Conservation (phyloP, 2,797 vertebrate species). For the Luscinia luscinia region DNA sequence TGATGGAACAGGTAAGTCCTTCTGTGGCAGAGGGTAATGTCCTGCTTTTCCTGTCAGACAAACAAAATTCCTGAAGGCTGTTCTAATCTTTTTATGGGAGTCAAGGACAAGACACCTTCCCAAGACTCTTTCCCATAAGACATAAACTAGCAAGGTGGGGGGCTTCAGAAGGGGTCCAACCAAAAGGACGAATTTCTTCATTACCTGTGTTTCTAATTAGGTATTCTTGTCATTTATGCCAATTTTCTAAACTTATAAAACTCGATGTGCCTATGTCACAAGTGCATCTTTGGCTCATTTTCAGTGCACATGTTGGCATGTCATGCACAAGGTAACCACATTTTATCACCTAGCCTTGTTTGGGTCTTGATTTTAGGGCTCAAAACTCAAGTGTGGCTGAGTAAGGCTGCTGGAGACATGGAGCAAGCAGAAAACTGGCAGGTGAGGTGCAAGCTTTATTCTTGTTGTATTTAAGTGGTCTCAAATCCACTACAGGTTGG, state of each 20-base stretch:
- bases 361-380: neutral
- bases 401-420: neutral
- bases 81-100: neutral
- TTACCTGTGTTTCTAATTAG: neutral
- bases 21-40: neutral
- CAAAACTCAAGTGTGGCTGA: neutral
- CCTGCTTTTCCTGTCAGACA: neutral
- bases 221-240: neutral
- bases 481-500: neutral
- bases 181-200: neutral
- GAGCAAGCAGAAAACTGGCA: neutral
- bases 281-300: rapidly evolving
- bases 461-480: neutral
- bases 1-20: neutral
- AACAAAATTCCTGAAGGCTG: neutral
- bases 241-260: neutral
- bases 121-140: neutral
- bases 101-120: neutral
- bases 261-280: rapidly evolving
- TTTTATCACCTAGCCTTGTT: neutral
- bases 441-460: neutral
- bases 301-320: rapidly evolving
- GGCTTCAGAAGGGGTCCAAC: neutral
- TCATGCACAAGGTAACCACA: rapidly evolving
- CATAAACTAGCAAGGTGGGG: too few species aligned